Base-by-base conservation (phyloP, 2,113 vertebrate genomes). In the Brachypodius melanocephalos region DNA sequence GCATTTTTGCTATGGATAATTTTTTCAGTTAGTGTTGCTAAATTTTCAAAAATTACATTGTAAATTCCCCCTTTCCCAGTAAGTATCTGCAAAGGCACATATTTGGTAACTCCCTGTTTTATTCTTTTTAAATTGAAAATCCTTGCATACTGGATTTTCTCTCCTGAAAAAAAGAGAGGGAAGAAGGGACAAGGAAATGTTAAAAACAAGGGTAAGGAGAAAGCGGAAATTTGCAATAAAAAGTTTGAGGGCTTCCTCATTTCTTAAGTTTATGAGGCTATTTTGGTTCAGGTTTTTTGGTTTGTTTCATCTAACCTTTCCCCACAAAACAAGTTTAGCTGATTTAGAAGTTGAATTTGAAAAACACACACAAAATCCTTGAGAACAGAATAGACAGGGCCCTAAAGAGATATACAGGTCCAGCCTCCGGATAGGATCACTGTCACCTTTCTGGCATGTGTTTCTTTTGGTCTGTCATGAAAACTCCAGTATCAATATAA, bases 181-280 rank as follows among this genome's bases (percentile, higher is more conserved):
- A 12, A 65, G 7, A 5, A 29, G 2, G 25, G 2, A 62, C 19
- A 48, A 10, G 7, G 4, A 18, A 65, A 59, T 4, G 2, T 2
- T 9, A 46, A 58, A 4, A 14, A 40, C 2, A 24, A 36, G 1
- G 2, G 26, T 43, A 78, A 52, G 2, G 5, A 36, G 5, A 54
- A 51, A n/a, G 6, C 16, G 4, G 57, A 57, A 28, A 34, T 59
- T 55, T 29, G 2, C 13, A 54, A 36, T 20, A 25, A 71, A 49
- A 14, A 1, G 1, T 36, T 48, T 43, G 36, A 80, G 2, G 1
- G 32, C 52, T 81, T 71, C 20, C 5, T 83, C 0, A 20, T 72
- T 49, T 46, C 14, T 66, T 46, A 29, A 26, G 9, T 55, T 22
- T 43, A n/a, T 32, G 12, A 0, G 2, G 67, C 62, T 62, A 19